phyloP scores from a whole-genome alignment of 1,140 invertebrate species.

The Drosophila littoralis region DNA sequence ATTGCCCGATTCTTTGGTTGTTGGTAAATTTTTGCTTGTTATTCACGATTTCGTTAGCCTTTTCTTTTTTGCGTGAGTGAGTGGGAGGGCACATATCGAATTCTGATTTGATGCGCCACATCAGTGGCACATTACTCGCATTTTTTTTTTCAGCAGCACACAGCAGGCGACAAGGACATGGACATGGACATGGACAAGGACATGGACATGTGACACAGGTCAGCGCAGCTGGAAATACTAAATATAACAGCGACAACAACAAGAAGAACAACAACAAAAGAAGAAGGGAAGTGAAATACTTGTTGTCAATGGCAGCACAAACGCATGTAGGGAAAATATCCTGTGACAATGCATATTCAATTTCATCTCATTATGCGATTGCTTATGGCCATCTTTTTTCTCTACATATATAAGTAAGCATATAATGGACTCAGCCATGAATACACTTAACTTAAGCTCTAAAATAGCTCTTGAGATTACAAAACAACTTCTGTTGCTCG shows the following conservation, averaged over 20 bases:
- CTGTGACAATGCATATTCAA: slow-evolving; percentile 33
- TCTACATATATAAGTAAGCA: slow-evolving; percentile 2
- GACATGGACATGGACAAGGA: slow-evolving; percentile 24
- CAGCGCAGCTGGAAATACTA: slow-evolving; percentile 43
- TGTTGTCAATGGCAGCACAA: slow-evolving; percentile 25
- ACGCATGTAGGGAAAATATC: slow-evolving; percentile 3
- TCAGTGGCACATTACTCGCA: slow-evolving; percentile 52
- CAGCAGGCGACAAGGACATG: slow-evolving; percentile 56
- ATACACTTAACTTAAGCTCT: slow-evolving; percentile 19
- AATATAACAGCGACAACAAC: slow-evolving; percentile 8
- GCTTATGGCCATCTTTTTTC: slow-evolving; percentile 15
- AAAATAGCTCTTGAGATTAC: slow-evolving; percentile 31
- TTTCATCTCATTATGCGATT: slow-evolving; percentile 44
- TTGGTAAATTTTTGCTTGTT: slow-evolving; percentile 23
- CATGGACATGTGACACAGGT: slow-evolving; percentile 54
- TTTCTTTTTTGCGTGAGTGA: slow-evolving; percentile 16
- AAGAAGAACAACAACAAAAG: not conserved
- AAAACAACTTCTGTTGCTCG: not conserved
- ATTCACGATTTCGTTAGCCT: slow-evolving; percentile 47
- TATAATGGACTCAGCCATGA: slow-evolving; percentile 32
- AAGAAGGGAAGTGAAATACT: slow-evolving; percentile 6
- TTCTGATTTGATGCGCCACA: slow-evolving; percentile 61
- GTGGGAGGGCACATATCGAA: slow-evolving; percentile 54
- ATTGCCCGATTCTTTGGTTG: slow-evolving; percentile 66
- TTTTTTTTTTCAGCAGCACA: slow-evolving; percentile 40